Evolutionary conservation across 2,888 invertebrate species (phyloP), one percentile per base, ranked within the genome.

Genomic region (Trachelus tabidus): DNA sequence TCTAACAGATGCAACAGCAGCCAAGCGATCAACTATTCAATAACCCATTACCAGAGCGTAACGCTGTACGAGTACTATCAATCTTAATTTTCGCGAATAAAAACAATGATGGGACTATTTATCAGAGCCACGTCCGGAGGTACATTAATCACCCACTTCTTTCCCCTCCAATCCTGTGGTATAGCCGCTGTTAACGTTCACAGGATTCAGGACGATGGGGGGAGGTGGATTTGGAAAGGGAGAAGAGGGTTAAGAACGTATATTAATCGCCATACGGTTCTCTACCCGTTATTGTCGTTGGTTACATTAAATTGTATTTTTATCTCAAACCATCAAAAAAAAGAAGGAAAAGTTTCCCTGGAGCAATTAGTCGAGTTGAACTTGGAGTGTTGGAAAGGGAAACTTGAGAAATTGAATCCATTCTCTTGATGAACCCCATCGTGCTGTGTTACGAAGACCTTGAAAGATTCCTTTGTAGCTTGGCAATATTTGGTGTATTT

Each of bases 21-120:
- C 34, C 9, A 1, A 12, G 68, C 68, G 34, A 30, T 75, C 31
- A 73, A 34, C 69, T 35, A 78, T 78, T 56, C 40, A 34, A 73
- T 73, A 34, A 68, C 56, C 33, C 33, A 31, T 33, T 33, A 30
- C 69, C 69, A 33, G 69, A 69, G 30, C 69, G 69, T 33, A 33
- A 33, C 31, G 33, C 6, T 30, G 30, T 12, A 30, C 30, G 69
- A 73, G 68, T n/a, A 35, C 76, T 73, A 81, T 81, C 75, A 40
- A 79, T 81, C 77, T 81, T 81, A 77, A 81, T 81, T 81, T 81
- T 40, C 11, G 35, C 30, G 68, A 73, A 73, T 77, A 76, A 77
- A 77, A 81, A 79, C 76, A 76, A 73, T 77, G 69, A 81, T 77
- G 74, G 75, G 69, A 74, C 68, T 79, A 75, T 81, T 81, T 76